phyloP scores from a whole-genome alignment of 2,113 vertebrate genomes.

The Dipodomys spectabilis region DNA sequence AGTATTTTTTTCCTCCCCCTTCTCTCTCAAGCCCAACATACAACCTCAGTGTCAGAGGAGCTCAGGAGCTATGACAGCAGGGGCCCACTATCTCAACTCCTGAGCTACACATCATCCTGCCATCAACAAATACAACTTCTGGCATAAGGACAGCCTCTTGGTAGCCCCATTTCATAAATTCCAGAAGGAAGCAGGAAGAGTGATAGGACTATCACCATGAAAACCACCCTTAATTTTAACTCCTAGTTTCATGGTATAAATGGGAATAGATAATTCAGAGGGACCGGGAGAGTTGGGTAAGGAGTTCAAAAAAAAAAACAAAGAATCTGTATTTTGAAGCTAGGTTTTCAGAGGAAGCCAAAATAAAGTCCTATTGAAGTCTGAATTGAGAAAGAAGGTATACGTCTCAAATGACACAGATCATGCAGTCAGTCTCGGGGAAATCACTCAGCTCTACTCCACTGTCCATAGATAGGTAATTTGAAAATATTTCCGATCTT shows the following conservation, averaged over 20 bases:
- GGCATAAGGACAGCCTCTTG: neutral
- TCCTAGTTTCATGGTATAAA: no score
- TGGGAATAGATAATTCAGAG: neutral
- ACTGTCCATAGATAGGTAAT: neutral
- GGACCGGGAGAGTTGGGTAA: neutral
- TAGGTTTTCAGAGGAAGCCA: neutral
- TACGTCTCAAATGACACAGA: neutral
- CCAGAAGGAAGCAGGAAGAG: constrained; percentile 7
- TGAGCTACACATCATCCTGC: neutral
- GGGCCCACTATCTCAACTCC: neutral
- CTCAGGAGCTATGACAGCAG: neutral
- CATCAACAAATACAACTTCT: constrained; percentile 35
- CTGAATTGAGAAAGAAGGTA: neutral
- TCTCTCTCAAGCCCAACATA: neutral
- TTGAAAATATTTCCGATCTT: constrained; percentile 4
- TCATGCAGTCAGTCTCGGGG: neutral
- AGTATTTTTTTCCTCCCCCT: neutral
- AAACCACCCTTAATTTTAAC: constrained; percentile 5
- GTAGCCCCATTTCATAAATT: constrained; percentile 37
- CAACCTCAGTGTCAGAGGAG: neutral
- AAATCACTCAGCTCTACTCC: neutral
- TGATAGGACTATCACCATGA: neutral
- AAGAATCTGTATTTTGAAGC: neutral
- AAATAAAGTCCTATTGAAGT: neutral
- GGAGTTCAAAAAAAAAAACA: neutral